These are phyloP conservation scores for Athene noctua DNA, from an alignment of 2,113 vertebrate genomes.

Conservation along the genomic window DNA sequence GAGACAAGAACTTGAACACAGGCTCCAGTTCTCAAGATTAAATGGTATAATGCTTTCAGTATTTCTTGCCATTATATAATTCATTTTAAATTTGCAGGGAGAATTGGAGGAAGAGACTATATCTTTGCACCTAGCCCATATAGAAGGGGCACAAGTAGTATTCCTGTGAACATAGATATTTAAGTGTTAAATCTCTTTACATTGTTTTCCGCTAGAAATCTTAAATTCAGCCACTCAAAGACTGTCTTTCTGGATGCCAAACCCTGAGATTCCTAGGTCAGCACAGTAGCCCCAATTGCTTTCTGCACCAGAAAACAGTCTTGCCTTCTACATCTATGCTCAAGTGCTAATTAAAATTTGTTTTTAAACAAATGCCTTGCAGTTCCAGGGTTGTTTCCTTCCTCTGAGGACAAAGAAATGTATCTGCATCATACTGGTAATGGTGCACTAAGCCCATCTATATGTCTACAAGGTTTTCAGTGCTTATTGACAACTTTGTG, in stretches of 20 bases:
- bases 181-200: background rate
- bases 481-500: background rate
- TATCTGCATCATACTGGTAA: background rate
- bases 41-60: background rate
- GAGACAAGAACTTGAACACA: background rate
- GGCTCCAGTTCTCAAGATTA: background rate
- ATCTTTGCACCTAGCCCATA: background rate
- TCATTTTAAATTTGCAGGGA: background rate
- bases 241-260: background rate
- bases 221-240: background rate
- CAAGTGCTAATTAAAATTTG: background rate
- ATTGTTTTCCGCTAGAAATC: background rate
- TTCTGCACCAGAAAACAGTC: background rate
- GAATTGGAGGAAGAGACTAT: background rate
- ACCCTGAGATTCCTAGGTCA: background rate
- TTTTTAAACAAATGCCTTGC: background rate
- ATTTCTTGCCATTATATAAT: background rate
- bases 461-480: background rate
- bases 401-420: background rate
- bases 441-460: background rate
- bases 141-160: rapidly evolving
- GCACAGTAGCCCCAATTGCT: background rate
- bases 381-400: background rate
- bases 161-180: background rate
- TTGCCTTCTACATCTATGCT: background rate